Conservation (phyloP, 1,140 invertebrate species). For the Drosophila pseudoobscura region DNA sequence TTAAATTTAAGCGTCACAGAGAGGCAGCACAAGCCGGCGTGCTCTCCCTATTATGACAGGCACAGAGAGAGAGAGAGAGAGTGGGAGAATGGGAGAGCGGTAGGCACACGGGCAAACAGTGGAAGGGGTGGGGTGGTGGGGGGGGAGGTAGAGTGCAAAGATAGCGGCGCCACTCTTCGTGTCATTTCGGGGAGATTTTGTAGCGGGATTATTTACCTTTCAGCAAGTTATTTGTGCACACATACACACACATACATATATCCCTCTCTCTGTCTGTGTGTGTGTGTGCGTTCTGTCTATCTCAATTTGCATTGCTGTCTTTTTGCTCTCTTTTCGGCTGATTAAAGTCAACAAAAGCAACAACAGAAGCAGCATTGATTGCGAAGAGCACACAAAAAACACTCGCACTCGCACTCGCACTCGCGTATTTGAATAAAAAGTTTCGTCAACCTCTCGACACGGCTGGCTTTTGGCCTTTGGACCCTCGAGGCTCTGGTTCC, state of each 20-base stretch:
- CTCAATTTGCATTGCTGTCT: conserved; percentile 52
- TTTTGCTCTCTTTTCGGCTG: conserved; percentile 31
- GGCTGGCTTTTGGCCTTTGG: conserved; percentile 4
- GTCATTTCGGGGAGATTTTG: conserved; percentile 3
- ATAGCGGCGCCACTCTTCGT: no score
- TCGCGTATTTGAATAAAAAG: background rate
- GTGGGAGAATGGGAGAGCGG: background rate
- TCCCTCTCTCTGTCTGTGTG: background rate
- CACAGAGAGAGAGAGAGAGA: background rate
- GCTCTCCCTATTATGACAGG: background rate
- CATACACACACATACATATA: conserved; percentile 6
- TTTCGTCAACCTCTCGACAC: conserved; percentile 8
- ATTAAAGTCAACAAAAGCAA: conserved; percentile 49
- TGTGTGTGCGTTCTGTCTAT: conserved; percentile 3
- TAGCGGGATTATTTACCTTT: conserved; percentile 52
- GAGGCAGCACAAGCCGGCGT: background rate
- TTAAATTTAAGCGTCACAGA: conserved; percentile 44
- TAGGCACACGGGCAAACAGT: background rate
- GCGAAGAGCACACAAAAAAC: conserved; percentile 10
- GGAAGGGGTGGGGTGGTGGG: background rate
- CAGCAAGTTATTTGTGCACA: conserved; percentile 28
- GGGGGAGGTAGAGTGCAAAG: background rate
- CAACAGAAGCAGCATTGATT: conserved; percentile 27
- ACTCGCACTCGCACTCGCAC: no score
- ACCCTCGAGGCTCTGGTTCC: background rate